Conservation (phyloP, 2,113 vertebrate species). For the Alces alces region DNA sequence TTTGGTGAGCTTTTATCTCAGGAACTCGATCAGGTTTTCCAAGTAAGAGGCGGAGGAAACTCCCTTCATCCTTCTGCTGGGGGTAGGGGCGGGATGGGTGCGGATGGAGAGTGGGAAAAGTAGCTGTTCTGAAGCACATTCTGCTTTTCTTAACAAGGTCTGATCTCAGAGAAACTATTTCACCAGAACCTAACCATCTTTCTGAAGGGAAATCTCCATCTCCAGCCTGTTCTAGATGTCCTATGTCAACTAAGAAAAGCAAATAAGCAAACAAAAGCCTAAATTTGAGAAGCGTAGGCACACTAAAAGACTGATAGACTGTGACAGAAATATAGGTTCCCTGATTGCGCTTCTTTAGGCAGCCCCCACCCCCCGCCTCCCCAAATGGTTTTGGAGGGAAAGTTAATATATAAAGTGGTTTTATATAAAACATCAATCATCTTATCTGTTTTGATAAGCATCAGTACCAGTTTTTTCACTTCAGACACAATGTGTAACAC, state of each 20-base stretch:
- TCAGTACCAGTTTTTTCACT: slow-evolving; percentile 84
- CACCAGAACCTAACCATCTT: background rate
- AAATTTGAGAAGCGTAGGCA: background rate
- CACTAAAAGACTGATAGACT: background rate
- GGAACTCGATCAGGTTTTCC: background rate
- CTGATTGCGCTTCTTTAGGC: slow-evolving; percentile 56
- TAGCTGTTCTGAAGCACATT: background rate
- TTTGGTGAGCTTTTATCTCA: background rate
- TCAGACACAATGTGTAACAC: slow-evolving; percentile 82
- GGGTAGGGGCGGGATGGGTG: rapidly evolving
- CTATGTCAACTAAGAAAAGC: background rate
- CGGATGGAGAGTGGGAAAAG: background rate
- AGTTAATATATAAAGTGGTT: slow-evolving; percentile 82
- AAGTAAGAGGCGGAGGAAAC: background rate
- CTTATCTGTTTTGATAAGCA: slow-evolving; percentile 89
- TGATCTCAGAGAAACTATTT: background rate
- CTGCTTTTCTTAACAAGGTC: background rate
- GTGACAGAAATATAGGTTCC: background rate
- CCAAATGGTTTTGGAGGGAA: slow-evolving; percentile 81
- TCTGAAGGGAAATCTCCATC: background rate
- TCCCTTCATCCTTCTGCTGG: background rate
- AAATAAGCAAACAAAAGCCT: background rate
- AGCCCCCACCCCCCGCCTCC: background rate
- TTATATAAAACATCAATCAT: slow-evolving; percentile 83
- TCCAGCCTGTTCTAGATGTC: background rate